Conservation (phyloP, 2,113 vertebrate species). For the Chloropsis cyanopogon region DNA sequence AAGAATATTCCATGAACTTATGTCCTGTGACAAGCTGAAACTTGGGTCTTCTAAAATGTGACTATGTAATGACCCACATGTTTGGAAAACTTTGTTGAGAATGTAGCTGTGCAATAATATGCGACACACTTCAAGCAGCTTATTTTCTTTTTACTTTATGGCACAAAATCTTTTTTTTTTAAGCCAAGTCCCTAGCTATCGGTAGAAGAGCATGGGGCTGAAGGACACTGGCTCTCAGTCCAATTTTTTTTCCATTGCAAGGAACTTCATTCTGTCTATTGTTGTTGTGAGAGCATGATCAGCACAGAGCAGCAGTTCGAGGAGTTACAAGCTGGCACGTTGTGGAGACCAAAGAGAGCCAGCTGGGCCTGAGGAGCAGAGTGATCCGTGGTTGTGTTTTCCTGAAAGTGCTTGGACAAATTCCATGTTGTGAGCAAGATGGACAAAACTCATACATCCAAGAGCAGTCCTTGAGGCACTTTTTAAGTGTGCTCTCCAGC, state of each 20-base stretch:
- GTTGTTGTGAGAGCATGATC: neutral
- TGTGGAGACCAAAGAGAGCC: neutral
- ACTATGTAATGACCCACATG: neutral
- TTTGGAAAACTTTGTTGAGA: neutral
- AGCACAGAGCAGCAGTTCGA: fast-evolving
- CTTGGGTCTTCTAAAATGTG: neutral
- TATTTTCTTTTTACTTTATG: neutral
- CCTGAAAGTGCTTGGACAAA: neutral
- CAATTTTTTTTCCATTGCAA: neutral
- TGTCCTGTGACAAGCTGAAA: neutral
- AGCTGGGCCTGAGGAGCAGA: neutral
- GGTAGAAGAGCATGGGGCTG: neutral
- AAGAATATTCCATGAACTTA: neutral
- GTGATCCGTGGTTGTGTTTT: neutral
- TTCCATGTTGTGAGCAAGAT: neutral
- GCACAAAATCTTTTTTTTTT: neutral
- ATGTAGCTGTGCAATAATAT: neutral
- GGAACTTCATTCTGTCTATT: neutral
- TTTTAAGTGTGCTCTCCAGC: neutral
- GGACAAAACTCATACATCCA: neutral
- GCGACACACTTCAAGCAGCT: neutral
- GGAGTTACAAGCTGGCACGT: neutral
- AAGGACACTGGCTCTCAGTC: neutral
- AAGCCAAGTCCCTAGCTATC: neutral
- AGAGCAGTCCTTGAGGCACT: neutral